Evolutionary conservation across 2,888 invertebrate genomes (phyloP).

Genomic region (Lomographa bimaculata): DNA sequence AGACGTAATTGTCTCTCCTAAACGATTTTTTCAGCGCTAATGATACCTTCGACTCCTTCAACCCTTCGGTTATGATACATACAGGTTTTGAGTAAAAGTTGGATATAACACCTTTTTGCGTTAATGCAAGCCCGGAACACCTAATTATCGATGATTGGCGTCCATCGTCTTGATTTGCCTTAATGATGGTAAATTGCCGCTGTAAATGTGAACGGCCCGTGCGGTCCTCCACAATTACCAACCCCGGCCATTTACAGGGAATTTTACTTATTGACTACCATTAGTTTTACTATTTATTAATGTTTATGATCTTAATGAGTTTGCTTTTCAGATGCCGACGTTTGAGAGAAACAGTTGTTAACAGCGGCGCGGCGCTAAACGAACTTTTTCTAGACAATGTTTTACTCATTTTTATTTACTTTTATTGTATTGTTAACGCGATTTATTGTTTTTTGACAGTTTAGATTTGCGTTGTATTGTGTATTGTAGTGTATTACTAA

Average conservation of each 20-base stretch:
- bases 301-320: slow-evolving; percentile 33
- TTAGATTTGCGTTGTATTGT: too few species aligned
- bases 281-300: slow-evolving; percentile 51
- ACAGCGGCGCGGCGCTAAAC: slow-evolving; percentile 11
- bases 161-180: slow-evolving; percentile 68
- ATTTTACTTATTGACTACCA: slow-evolving; percentile 53
- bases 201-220: slow-evolving; percentile 53
- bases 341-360: slow-evolving; percentile 20
- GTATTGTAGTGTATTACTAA: too few species aligned
- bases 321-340: slow-evolving; percentile 29
- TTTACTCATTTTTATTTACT: too few species aligned
- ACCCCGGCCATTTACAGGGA: slow-evolving; percentile 47
- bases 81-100: slow-evolving; percentile 40
- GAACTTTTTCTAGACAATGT: slow-evolving; percentile 14
- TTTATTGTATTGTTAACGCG: too few species aligned
- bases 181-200: slow-evolving; percentile 75
- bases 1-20: slow-evolving; percentile 48
- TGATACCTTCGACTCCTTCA: slow-evolving; percentile 51
- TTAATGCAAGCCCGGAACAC: slow-evolving; percentile 62
- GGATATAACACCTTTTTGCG: slow-evolving; percentile 75
- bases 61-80: slow-evolving; percentile 52
- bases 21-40: slow-evolving; percentile 58
- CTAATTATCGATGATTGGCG: slow-evolving; percentile 73
- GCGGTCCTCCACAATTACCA: slow-evolving; percentile 52
- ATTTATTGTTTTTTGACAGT: too few species aligned